These are phyloP conservation scores for Oopsacas minuta DNA, from an alignment of 37 sponge, comb jelly and placozoan species.

Conservation along the genomic window DNA sequence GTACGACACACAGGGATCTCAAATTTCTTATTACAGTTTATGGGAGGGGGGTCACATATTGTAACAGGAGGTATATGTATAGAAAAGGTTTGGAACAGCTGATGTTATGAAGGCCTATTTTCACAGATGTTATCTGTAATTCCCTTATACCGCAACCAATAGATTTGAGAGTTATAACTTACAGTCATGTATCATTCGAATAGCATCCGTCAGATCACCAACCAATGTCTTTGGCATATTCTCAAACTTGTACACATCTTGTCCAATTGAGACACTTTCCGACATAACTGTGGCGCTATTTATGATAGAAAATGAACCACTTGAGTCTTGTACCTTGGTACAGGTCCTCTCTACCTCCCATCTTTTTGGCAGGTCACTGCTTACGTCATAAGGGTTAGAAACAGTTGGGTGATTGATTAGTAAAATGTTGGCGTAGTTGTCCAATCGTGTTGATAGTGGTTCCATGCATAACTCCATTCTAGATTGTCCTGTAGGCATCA, in stretches of 20 bases:
- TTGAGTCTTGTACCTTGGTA: not conserved
- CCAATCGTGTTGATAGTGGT: not conserved
- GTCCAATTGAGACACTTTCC: conserved; percentile 11
- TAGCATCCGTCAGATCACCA: not conserved
- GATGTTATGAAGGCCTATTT: too few species aligned
- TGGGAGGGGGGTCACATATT: too few species aligned
- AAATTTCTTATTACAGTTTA: too few species aligned
- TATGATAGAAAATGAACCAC: not conserved
- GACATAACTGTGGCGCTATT: not conserved
- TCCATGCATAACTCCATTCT: not conserved
- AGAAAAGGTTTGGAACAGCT: too few species aligned
- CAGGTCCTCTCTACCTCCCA: not conserved
- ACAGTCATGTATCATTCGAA: not conserved
- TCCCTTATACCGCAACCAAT: too few species aligned
- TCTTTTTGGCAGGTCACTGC: not conserved
- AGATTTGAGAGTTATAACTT: not conserved
- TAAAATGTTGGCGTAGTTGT: conserved; percentile 2
- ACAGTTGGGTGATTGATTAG: not conserved
- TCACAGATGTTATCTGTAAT: too few species aligned
- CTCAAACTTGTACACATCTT: conserved; percentile 7
- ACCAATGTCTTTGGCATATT: conserved; percentile 11
- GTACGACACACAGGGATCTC: too few species aligned
- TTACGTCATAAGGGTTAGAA: conserved; percentile 11
- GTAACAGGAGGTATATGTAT: too few species aligned
- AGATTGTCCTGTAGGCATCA: not conserved